Conservation (phyloP, 1,140 invertebrate genomes). For the Meloidogyne chitwoodi region DNA sequence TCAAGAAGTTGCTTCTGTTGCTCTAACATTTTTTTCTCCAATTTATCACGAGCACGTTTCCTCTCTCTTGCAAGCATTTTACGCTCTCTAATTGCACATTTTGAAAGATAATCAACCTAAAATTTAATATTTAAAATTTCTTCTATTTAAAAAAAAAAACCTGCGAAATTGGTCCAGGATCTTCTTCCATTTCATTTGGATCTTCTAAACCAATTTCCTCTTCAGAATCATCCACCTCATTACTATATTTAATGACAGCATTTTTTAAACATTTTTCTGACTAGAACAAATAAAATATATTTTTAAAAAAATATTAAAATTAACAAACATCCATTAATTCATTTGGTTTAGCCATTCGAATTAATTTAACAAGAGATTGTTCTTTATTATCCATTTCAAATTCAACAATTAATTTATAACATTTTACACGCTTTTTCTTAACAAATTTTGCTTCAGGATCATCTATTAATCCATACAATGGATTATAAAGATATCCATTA, state of each 20-base stretch:
- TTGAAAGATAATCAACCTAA: slow-evolving; percentile 12
- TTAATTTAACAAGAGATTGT: slow-evolving; percentile 7
- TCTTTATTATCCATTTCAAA: not conserved
- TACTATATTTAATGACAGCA: not conserved
- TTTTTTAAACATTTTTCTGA: not conserved
- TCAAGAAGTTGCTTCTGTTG: not conserved
- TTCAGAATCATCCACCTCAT: not conserved
- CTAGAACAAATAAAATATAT: not conserved
- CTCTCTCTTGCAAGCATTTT: slow-evolving; percentile 10
- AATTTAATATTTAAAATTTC: not conserved
- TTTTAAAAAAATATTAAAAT: not conserved
- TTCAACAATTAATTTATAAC: slow-evolving; percentile 13
- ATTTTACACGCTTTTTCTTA: slow-evolving; percentile 13
- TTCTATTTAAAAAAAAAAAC: not conserved
- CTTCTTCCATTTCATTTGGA: not conserved
- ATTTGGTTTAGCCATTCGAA: slow-evolving; percentile 1
- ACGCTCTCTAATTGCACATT: slow-evolving; percentile 14
- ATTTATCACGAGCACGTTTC: slow-evolving; percentile 3
- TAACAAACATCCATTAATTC: not conserved
- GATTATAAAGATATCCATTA: not conserved
- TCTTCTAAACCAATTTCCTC: slow-evolving; percentile 7
- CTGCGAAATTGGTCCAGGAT: not conserved
- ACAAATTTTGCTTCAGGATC: not conserved
- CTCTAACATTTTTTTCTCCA: slow-evolving; percentile 9
- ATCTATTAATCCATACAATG: not conserved